Evolutionary conservation across 2,888 invertebrate genomes (phyloP), one percentile per base, ranked within the genome.

Genomic region (Drepana falcataria): DNA sequence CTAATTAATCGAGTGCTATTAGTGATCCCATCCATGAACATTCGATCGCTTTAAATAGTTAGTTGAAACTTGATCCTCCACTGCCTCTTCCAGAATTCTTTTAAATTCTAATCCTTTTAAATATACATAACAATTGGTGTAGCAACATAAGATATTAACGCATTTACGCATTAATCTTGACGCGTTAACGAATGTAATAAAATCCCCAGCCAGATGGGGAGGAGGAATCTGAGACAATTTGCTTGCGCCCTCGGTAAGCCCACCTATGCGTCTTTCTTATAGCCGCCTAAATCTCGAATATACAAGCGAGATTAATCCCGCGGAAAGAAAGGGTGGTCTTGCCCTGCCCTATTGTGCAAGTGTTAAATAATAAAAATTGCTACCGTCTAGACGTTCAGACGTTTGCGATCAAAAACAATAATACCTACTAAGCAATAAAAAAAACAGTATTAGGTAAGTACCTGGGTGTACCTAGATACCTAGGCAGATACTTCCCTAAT

Each of bases 211-310:
- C 67, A 61, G 64, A 69, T 64, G 77, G 73, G 73, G 81, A 81
- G 81, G 76, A 76, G 77, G 85, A 85, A 87, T 86, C 85, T 85
- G 85, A 90, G 90, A 91, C 90, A 90, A 89, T 91, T 91, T 87
- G 88, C 87, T 75, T 78, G 71, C 77, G 72, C 73, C 87, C 82
- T 79, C 68, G 62, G 72, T 90, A 88, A 89, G 88, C 89, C 86
- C 83, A 89, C 89, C 90, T 88, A 90, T 91, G 84, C 79, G 79
- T 91, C 91, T 90, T 90, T 89, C 90, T 91, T 91, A 90, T 87
- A 84, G 88, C 85, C 81, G 81, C 77, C 87, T 87, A 87, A 88
- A 90, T 89, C 89, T 89, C 85, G 82, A 87, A 90, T 87, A 89
- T 89, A 90, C 90, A 91, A 88, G 87, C 85, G 83, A 89, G 88